Conservation (phyloP, 2,888 invertebrate species). For the Tineola bisselliella region DNA sequence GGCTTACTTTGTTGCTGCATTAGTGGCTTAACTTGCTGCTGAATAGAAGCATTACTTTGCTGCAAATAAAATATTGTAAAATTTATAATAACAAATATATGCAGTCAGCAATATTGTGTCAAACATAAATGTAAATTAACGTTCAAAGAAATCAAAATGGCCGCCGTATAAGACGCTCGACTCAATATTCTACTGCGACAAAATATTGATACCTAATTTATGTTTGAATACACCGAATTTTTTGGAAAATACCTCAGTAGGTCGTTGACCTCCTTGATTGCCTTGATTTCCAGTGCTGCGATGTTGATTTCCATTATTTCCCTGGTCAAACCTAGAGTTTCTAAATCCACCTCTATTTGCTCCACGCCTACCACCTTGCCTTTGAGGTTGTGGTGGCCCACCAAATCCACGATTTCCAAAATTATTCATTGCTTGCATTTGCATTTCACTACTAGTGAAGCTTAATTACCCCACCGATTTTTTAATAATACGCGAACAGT, state of each 20-base stretch:
- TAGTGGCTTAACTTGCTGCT: conserved; percentile 16
- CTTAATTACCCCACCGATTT: neutral
- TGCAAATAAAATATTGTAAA: too few species aligned
- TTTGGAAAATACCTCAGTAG: conserved; percentile 36
- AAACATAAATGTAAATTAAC: neutral
- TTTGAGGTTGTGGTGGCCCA: conserved; percentile 58
- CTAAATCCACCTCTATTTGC: conserved; percentile 37
- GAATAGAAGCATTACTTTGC: neutral
- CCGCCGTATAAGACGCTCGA: conserved; percentile 15
- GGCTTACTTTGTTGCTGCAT: conserved; percentile 12
- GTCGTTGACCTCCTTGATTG: conserved; percentile 52
- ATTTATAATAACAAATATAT: too few species aligned
- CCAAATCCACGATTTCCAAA: conserved; percentile 59
- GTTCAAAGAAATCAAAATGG: conserved; percentile 22
- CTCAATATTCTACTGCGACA: too few species aligned
- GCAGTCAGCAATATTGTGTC: conserved; percentile 7
- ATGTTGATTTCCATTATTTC: neutral
- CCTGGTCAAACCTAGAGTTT: conserved; percentile 52
- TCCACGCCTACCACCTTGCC: conserved; percentile 50
- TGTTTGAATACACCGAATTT: neutral
- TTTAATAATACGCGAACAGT: neutral
- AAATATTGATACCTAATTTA: neutral
- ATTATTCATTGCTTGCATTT: conserved; percentile 42
- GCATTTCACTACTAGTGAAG: neutral
- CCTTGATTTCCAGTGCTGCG: conserved; percentile 26